Conservation (phyloP, 2,113 vertebrate genomes). For the Telmatochromis bifrenatus region DNA sequence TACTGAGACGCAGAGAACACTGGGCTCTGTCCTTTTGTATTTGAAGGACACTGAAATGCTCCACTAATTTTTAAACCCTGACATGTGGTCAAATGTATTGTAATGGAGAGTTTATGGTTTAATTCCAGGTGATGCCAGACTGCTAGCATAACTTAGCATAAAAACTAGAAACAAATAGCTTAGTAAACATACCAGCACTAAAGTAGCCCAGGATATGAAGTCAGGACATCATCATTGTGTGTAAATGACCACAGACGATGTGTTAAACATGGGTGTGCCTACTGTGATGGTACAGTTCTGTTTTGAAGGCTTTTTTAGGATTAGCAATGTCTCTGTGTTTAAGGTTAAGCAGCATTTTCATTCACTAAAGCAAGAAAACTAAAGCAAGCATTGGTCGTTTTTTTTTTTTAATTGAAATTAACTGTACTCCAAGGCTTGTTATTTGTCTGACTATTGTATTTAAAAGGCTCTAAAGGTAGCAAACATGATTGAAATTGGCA, state of each 20-base stretch:
- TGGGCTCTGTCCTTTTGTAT: neutral
- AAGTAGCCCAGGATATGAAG: neutral
- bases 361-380: neutral
- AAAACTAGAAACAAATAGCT: neutral
- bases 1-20: neutral
- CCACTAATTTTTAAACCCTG: neutral
- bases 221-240: neutral
- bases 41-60: neutral
- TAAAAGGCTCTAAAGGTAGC: neutral
- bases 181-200: neutral
- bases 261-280: neutral
- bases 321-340: neutral
- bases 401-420: neutral
- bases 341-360: neutral
- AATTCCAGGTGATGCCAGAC: neutral
- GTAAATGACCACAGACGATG: neutral
- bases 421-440: neutral
- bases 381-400: rapidly evolving
- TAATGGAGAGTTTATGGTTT: neutral
- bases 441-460: neutral
- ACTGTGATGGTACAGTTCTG: neutral
- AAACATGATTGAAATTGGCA: neutral
- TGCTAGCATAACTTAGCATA: neutral
- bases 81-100: neutral
- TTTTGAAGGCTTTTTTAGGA: neutral